Evolutionary conservation across 2,797 vertebrate genomes (phyloP).

Genomic region (Thalassophryne amazonica): DNA sequence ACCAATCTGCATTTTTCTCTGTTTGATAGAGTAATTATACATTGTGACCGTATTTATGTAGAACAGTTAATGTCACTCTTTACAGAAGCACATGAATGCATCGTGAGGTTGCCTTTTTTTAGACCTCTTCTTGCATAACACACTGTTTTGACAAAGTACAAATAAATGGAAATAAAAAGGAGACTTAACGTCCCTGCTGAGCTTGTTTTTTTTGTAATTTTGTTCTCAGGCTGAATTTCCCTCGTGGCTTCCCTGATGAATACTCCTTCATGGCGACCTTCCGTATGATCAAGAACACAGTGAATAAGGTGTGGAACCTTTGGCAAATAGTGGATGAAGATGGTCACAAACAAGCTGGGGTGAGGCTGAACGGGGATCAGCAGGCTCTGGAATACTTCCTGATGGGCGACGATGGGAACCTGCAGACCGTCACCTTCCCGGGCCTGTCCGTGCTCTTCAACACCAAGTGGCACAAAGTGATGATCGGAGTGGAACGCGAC

Average conservation of each 20-base stretch:
- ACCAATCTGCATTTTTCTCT: too few species aligned
- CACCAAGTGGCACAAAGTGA: conserved; percentile 86
- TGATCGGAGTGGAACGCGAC: conserved; percentile 80
- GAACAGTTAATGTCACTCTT: too few species aligned
- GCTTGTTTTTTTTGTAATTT: background rate
- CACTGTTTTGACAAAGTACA: too few species aligned
- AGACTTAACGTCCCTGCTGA: too few species aligned
- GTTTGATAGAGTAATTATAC: too few species aligned
- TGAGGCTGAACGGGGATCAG: conserved; percentile 80
- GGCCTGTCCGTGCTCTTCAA: conserved; percentile 83
- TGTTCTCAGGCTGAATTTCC: conserved; percentile 75
- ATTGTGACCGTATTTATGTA: too few species aligned
- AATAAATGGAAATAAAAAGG: too few species aligned
- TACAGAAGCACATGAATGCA: too few species aligned
- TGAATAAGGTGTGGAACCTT: conserved; percentile 83
- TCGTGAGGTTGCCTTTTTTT: too few species aligned
- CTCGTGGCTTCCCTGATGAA: conserved; percentile 80
- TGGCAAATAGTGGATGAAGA: conserved; percentile 83
- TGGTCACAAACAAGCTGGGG: conserved; percentile 76
- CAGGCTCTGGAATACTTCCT: conserved; percentile 84
- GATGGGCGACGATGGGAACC: conserved; percentile 74
- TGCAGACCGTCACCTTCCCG: conserved; percentile 80
- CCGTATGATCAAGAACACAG: conserved; percentile 83
- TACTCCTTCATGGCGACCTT: conserved; percentile 85
- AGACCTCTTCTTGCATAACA: too few species aligned